Percentiles rank a stretch among this genome's conserved stretches.
These are phyloP conservation scores for Bubo bubo DNA, from an alignment of 2,113 vertebrate genomes.

Conservation along the genomic window DNA sequence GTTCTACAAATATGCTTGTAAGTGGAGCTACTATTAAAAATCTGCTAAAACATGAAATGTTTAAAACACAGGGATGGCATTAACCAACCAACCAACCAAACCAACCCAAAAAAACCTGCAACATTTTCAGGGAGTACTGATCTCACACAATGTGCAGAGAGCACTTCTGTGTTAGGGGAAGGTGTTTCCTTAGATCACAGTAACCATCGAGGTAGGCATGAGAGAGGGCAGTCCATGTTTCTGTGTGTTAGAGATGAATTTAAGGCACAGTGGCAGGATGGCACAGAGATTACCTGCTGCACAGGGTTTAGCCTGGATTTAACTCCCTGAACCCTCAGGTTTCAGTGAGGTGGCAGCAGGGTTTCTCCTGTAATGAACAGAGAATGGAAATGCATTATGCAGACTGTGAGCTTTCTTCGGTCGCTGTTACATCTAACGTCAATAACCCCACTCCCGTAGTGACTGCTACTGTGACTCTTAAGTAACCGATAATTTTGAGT, in stretches of 20 bases:
- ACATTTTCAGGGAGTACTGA: neutral
- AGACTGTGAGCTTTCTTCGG: neutral
- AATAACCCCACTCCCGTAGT: neutral
- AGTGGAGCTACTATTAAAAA: neutral
- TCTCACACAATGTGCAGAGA: neutral
- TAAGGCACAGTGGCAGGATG: neutral
- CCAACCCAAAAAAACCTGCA: neutral
- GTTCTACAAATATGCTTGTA: neutral
- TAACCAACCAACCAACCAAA: neutral
- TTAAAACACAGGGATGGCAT: neutral
- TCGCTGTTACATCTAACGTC: neutral
- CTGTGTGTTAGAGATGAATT: neutral
- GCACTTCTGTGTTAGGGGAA: neutral
- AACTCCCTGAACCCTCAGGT: neutral
- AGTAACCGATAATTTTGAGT: neutral
- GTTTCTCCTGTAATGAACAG: neutral
- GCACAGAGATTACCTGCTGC: neutral
- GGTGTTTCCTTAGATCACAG: neutral
- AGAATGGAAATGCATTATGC: neutral
- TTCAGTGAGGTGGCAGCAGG: neutral
- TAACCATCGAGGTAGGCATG: fast-evolving
- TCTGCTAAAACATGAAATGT: neutral
- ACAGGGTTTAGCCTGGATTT: neutral
- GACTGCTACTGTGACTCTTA: neutral
- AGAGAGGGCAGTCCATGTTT: fast-evolving